These are phyloP conservation scores for Haplochromis vanheusdeni DNA, from an alignment of 2,113 vertebrate genomes.

Conservation along the genomic window DNA sequence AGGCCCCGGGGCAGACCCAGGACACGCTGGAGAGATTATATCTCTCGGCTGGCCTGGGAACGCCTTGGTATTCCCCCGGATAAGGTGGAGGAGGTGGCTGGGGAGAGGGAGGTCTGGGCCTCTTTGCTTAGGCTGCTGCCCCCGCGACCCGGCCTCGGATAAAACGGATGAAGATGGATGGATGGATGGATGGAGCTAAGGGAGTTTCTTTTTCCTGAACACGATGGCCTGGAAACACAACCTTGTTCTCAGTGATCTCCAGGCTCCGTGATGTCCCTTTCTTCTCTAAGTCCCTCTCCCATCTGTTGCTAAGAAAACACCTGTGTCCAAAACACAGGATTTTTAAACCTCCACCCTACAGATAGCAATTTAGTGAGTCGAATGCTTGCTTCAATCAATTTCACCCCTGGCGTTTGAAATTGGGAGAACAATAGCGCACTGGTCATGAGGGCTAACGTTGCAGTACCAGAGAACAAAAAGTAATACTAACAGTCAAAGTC, in stretches of 20 bases:
- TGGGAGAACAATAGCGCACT: not conserved
- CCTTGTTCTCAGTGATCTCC: not conserved
- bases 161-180: too few relatives aligned
- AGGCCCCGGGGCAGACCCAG: too few relatives aligned
- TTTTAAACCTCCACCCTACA: constrained; percentile 35
- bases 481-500: not conserved
- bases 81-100: too few relatives aligned
- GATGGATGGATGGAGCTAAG: not conserved
- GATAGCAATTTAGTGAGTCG: constrained; percentile 41
- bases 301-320: constrained; percentile 37
- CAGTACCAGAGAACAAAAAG: not conserved
- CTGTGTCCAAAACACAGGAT: constrained; percentile 51
- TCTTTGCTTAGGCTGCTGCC: too few relatives aligned
- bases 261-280: not conserved
- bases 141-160: too few relatives aligned
- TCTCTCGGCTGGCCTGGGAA: too few relatives aligned
- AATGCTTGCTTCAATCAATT: constrained; percentile 5
- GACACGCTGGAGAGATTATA: too few relatives aligned
- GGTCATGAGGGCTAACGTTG: not conserved
- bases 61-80: too few relatives aligned
- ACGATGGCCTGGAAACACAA: not conserved
- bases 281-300: not conserved
- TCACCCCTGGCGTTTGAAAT: constrained; percentile 33
- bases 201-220: not conserved
- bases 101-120: too few relatives aligned